These are phyloP conservation scores for Sesamia nonagrioides DNA, from an alignment of 1,140 invertebrate species.

Conservation along the genomic window DNA sequence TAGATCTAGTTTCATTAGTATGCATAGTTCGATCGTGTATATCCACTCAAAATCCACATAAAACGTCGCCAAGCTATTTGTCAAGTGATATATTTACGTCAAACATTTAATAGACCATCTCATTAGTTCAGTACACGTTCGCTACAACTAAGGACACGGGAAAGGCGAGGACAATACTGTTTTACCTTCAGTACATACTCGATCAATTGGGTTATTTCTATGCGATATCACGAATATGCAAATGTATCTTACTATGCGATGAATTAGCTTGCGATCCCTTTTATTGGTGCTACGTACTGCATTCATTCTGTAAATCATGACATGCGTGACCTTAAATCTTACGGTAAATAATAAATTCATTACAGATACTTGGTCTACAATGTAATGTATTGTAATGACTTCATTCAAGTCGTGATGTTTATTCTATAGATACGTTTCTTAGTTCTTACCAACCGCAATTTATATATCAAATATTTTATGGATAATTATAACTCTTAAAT, in stretches of 20 bases:
- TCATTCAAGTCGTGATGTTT: constrained; percentile 6
- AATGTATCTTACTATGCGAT: constrained; percentile 60
- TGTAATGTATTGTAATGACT: constrained; percentile 7
- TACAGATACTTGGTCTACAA: constrained; percentile 18
- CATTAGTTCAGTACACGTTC: constrained; percentile 82
- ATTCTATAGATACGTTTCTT: background rate
- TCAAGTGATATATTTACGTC: constrained; percentile 78
- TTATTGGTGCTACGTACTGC: constrained; percentile 47
- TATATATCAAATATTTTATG: background rate
- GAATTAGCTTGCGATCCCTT: constrained; percentile 52
- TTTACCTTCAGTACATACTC: constrained; percentile 55
- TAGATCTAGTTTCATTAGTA: background rate
- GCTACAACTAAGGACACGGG: constrained; percentile 79
- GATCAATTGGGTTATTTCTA: constrained; percentile 64
- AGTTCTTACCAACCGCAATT: background rate
- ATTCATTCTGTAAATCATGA: constrained; percentile 48
- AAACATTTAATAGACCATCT: constrained; percentile 76
- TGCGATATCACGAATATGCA: constrained; percentile 65
- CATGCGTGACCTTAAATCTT: constrained; percentile 48
- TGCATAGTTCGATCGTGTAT: constrained; percentile 3
- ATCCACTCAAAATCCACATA: constrained; percentile 33
- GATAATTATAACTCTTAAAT: too few relatives aligned
- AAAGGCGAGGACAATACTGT: constrained; percentile 69
- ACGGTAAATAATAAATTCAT: constrained; percentile 47
- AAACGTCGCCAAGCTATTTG: constrained; percentile 48